phyloP scores from a whole-genome alignment of 2,113 vertebrate genomes.

The Platichthys flesus region DNA sequence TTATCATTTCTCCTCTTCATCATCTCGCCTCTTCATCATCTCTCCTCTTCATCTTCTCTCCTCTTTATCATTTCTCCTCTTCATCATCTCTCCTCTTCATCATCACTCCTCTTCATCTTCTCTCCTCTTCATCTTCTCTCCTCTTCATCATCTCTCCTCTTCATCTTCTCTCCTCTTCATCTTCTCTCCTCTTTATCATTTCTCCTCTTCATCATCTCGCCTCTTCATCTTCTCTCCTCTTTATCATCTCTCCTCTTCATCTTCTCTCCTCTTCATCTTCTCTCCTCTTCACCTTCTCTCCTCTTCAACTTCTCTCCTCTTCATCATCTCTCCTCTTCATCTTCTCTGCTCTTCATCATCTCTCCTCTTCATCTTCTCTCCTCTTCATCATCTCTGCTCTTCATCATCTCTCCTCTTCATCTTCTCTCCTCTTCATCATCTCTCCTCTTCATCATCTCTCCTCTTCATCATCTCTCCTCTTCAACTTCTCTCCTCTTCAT shows the following conservation, averaged over 20 bases:
- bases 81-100: background rate
- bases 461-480: background rate
- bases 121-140: background rate
- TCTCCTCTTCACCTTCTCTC: background rate
- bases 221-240: too few relatives aligned
- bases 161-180: background rate
- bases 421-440: background rate
- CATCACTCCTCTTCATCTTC: too few relatives aligned
- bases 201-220: background rate
- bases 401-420: background rate
- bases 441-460: too few relatives aligned
- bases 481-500: background rate
- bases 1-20: too few relatives aligned
- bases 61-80: too few relatives aligned
- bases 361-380: too few relatives aligned
- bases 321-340: too few relatives aligned
- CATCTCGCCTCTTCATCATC: too few relatives aligned
- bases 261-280: too few relatives aligned
- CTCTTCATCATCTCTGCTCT: background rate
- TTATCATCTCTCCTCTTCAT: background rate
- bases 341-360: background rate
- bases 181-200: background rate
- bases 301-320: background rate
- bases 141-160: background rate
- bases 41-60: background rate